Conservation (phyloP, 2,888 invertebrate genomes). For the Lochmaea capreae region DNA sequence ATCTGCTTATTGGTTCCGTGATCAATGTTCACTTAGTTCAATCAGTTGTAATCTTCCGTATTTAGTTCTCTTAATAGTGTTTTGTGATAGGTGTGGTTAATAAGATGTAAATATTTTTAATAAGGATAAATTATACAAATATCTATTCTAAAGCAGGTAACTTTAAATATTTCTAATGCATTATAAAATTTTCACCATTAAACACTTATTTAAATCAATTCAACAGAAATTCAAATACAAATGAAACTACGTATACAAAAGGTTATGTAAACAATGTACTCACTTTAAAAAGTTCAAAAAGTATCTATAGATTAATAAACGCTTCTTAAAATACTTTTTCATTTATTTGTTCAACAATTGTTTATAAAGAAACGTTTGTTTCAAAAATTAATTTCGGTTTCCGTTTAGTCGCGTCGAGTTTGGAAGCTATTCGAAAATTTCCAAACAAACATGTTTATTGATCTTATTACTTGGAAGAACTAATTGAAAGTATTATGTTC, state of each 20-base stretch:
- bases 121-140: conserved; percentile 1
- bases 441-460: not conserved
- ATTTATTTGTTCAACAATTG: not conserved
- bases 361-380: not conserved
- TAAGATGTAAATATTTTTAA: conserved; percentile 20
- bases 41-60: too few species aligned
- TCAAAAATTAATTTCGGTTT: not conserved
- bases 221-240: not conserved
- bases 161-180: not conserved
- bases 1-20: too few species aligned
- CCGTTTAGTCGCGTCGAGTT: not conserved
- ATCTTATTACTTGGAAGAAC: not conserved
- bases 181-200: not conserved
- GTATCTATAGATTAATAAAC: not conserved
- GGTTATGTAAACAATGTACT: conserved; percentile 19
- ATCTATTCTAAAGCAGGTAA: not conserved
- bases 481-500: not conserved
- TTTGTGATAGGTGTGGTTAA: conserved; percentile 3
- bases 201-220: not conserved
- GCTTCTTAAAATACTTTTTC: not conserved
- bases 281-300: conserved; percentile 6
- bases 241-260: conserved; percentile 7
- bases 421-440: not conserved
- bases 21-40: too few species aligned
- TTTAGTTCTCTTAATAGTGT: not conserved